Evolutionary conservation across 2,797 vertebrate species (phyloP).

Genomic region (Tauraco hartlaubi): DNA sequence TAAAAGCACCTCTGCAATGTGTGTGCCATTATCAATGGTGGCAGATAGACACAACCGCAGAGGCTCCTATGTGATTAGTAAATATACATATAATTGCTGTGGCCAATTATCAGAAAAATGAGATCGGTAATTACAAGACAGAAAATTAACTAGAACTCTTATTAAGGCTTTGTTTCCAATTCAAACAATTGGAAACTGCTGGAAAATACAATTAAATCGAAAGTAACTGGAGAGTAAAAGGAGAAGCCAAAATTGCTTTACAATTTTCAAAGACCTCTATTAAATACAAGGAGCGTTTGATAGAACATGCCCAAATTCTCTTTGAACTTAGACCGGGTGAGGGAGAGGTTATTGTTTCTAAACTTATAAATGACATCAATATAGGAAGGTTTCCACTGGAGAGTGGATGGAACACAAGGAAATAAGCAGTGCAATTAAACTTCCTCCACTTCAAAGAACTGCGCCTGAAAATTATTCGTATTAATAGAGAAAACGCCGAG

Average conservation of each 20-base stretch:
- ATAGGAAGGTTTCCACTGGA: slow-evolving; percentile 40
- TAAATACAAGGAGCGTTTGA: slow-evolving; percentile 14
- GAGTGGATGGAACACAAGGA: slow-evolving; percentile 47
- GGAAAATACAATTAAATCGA: slow-evolving; percentile 82
- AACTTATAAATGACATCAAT: slow-evolving; percentile 60
- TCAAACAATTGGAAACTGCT: slow-evolving; percentile 81
- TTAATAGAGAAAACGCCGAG: not conserved
- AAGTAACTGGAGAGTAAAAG: slow-evolving; percentile 75
- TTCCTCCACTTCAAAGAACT: slow-evolving; percentile 53
- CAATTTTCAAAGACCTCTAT: slow-evolving; percentile 37
- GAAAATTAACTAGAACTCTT: slow-evolving; percentile 94
- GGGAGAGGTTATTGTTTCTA: slow-evolving; percentile 10
- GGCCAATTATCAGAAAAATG: slow-evolving; percentile 98
- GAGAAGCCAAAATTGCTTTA: slow-evolving; percentile 43
- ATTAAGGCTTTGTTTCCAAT: slow-evolving; percentile 91
- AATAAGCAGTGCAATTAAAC: slow-evolving; percentile 52
- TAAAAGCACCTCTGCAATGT: slow-evolving; percentile 91
- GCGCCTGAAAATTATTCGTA: not conserved
- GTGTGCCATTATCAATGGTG: slow-evolving; percentile 84
- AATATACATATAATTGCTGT: slow-evolving; percentile 99
- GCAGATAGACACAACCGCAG: slow-evolving; percentile 84
- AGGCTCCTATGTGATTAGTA: slow-evolving; percentile 91
- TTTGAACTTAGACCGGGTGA: slow-evolving; percentile 51
- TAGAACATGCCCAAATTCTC: slow-evolving; percentile 1
- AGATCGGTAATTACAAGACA: slow-evolving; percentile 97